Evolutionary conservation across 1,140 invertebrate genomes (phyloP), one percentile per base, ranked within the genome.

Genomic region (Metopolophium dirhodum): DNA sequence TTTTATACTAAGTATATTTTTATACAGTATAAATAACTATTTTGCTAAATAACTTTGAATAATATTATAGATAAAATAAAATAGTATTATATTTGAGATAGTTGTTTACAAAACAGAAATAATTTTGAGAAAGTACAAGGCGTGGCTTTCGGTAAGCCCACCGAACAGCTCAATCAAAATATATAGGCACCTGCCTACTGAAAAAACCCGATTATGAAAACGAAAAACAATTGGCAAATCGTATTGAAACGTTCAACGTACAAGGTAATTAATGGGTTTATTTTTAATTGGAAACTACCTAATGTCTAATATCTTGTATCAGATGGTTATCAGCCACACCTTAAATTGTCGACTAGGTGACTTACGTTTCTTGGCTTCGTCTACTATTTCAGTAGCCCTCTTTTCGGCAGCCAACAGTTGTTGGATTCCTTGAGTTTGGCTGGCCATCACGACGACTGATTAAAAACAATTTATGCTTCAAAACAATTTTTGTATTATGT

Each of bases 351-450:
- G 8, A 83, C 1, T 94, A 14, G 61, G 61, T 77, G 37, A 97
- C 98, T 97, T 97, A 99, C 99, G 97, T 97, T 99, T 99, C 95
- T 99, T 97, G 68, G 99, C 99, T 95, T 99, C 99, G 41, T 98
- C 97, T 77, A 99, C 99, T 96, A 99, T 99, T 95, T 99, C 99
- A 45, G 99, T 99, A 61, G 99, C 99, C 94, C 98, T 97, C 95
- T 99, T 99, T 96, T 99, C 99, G 91, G 99, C 99, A 94, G 98
- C 97, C 94, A 99, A 96, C 94, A 99, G 96, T 95, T 99, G 99
- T 95, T 99, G 99, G 95, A 99, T 99, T 95, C 99, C 99, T 95
- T 99, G 98, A 94, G 99, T 99, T 96, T 99, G 99, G 96, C 99
- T 99, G 95, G 99, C 99, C 99, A 99, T 99, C 95, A 96, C 97